These are phyloP conservation scores for Linnaemya vulpina DNA, from an alignment of 2,888 invertebrate genomes.

Conservation along the genomic window DNA sequence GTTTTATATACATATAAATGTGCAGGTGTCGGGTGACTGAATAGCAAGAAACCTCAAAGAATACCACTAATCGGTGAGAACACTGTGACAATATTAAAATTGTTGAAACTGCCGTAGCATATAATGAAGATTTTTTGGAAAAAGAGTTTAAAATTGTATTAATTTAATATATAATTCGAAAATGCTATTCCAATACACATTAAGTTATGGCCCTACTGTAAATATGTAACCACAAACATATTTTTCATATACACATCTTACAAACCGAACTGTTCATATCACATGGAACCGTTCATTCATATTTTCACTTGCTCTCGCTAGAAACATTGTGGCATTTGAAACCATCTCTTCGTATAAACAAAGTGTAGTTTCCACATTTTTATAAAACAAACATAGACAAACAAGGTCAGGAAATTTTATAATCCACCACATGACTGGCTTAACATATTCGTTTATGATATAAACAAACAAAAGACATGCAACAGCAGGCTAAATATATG, in stretches of 20 bases:
- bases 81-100: no score
- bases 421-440: conserved; percentile 75
- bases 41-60: no score
- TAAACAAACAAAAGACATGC: conserved; percentile 61
- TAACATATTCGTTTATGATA: background rate
- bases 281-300: background rate
- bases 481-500: conserved; percentile 68
- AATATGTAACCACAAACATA: background rate
- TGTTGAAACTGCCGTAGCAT: no score
- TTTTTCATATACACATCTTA: background rate
- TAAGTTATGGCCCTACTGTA: no score
- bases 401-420: conserved; percentile 51
- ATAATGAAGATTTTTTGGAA: no score
- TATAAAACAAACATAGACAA: conserved; percentile 58
- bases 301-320: background rate
- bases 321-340: conserved; percentile 16
- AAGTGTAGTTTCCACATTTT: background rate
- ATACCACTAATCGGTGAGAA: no score
- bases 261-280: background rate
- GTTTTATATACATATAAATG: no score
- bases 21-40: no score
- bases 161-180: no score
- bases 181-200: no score
- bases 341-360: background rate
- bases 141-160: no score